These are phyloP conservation scores for Spheniscus humboldti DNA, from an alignment of 2,797 vertebrate species.

Conservation along the genomic window DNA sequence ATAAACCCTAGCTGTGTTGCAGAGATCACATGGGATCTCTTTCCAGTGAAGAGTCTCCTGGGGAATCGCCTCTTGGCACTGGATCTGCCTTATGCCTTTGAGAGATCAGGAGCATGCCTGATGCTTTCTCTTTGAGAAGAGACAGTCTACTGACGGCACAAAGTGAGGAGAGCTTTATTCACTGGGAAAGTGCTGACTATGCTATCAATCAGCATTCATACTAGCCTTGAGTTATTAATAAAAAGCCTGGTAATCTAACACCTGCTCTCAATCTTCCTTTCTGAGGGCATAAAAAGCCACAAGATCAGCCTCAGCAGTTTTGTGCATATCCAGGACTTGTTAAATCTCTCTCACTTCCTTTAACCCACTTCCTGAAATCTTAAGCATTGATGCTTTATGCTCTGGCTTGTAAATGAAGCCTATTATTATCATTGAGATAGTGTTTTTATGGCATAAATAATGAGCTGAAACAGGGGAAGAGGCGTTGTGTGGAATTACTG, in stretches of 20 bases:
- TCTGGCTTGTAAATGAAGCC: constrained; percentile 77
- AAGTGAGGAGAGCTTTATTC: constrained; percentile 20
- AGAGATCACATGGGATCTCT: neutral
- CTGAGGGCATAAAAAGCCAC: constrained; percentile 56
- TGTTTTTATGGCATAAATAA: constrained; percentile 82
- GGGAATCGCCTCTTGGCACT: neutral
- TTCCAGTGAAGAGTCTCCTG: neutral
- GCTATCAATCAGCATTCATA: constrained; percentile 48
- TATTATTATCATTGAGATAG: constrained; percentile 79
- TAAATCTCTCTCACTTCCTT: constrained; percentile 69
- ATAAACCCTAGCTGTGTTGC: neutral
- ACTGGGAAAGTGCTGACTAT: constrained; percentile 34
- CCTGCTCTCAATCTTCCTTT: constrained; percentile 57
- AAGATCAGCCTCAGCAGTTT: constrained; percentile 65
- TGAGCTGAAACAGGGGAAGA: constrained; percentile 74
- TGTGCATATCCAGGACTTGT: constrained; percentile 65
- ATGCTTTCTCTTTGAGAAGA: neutral
- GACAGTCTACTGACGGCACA: neutral
- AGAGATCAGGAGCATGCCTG: neutral
- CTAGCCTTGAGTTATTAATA: constrained; percentile 60
- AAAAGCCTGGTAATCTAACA: constrained; percentile 46
- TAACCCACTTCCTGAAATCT: constrained; percentile 69
- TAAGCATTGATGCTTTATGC: constrained; percentile 73
- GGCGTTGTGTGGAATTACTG: constrained; percentile 75
- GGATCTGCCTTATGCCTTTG: neutral